phyloP scores from a whole-genome alignment of 2,888 invertebrate genomes.

The Drosophila paramelanica region DNA sequence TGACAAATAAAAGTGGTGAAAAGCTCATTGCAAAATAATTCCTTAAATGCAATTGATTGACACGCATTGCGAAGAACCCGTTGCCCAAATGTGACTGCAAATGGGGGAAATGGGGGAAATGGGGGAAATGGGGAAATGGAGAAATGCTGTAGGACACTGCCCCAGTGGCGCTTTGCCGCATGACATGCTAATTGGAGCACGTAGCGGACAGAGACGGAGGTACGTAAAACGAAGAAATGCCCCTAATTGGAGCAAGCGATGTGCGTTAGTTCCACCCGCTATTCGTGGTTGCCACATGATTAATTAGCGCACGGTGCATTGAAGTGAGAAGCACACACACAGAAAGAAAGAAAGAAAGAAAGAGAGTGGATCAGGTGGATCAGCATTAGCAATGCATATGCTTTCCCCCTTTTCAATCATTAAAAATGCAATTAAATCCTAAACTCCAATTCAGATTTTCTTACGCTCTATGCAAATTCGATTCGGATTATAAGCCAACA shows the following conservation, averaged over 20 bases:
- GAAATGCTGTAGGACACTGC: constrained; percentile 33
- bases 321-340: neutral
- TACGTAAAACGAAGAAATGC: constrained; percentile 61
- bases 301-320: constrained; percentile 62
- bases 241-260: constrained; percentile 67
- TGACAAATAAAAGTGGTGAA: constrained; percentile 44
- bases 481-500: constrained; percentile 10
- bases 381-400: constrained; percentile 7
- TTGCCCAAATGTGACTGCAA: constrained; percentile 54
- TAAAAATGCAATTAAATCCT: constrained; percentile 15
- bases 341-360: neutral
- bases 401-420: constrained; percentile 7
- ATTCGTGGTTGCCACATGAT: constrained; percentile 57
- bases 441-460: constrained; percentile 4
- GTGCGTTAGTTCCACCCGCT: constrained; percentile 33
- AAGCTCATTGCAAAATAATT: constrained; percentile 53
- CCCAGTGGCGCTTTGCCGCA: constrained; percentile 23
- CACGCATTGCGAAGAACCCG: constrained; percentile 62
- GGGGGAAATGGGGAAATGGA: constrained; percentile 33
- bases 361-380: neutral
- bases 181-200: constrained; percentile 72
- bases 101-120: too few species aligned
- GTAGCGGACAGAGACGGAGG: constrained; percentile 38
- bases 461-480: constrained; percentile 4
- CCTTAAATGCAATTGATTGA: constrained; percentile 65